These are phyloP conservation scores for Drosophila paulistorum DNA, from an alignment of 1,140 invertebrate genomes.

Conservation along the genomic window DNA sequence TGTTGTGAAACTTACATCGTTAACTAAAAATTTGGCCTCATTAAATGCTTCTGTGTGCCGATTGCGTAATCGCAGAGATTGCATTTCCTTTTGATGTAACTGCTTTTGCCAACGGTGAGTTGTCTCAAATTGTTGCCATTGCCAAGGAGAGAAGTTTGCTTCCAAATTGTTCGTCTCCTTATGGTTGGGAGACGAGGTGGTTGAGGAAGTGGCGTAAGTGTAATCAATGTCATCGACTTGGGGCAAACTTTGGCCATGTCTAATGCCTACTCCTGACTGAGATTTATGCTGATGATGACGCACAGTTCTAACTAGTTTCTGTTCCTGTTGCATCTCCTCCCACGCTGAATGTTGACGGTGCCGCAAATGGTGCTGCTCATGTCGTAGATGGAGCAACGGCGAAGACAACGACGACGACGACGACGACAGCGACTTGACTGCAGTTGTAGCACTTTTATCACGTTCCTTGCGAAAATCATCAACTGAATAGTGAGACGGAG, in stretches of 20 bases:
- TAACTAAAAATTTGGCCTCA: constrained; percentile 9
- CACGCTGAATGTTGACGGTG: constrained; percentile 51
- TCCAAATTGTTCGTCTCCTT: neutral
- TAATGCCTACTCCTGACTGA: constrained; percentile 37
- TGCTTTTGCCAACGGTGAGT: constrained; percentile 50
- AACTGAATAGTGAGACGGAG: constrained; percentile 3
- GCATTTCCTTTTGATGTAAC: constrained; percentile 41
- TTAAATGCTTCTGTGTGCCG: constrained; percentile 18
- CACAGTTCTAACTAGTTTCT: constrained; percentile 13
- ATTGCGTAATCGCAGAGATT: constrained; percentile 29
- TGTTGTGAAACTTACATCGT: neutral
- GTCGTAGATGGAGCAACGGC: constrained; percentile 22
- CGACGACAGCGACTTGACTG: constrained; percentile 31
- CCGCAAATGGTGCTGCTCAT: constrained; percentile 54
- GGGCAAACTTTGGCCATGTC: constrained; percentile 18
- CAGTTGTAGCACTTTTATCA: constrained; percentile 53
- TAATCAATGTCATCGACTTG: constrained; percentile 38
- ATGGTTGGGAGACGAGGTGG: constrained; percentile 8
- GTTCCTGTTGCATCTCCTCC: constrained; percentile 30
- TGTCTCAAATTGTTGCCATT: constrained; percentile 42
- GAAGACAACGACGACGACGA: constrained; percentile 1
- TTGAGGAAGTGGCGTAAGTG: constrained; percentile 35
- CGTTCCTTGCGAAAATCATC: constrained; percentile 52
- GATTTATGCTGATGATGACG: constrained; percentile 71
- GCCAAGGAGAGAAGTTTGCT: constrained; percentile 14